Evolutionary conservation across 2,888 invertebrate species (phyloP), one percentile per base, ranked within the genome.

Genomic region (Meiosimyza platycephala): DNA sequence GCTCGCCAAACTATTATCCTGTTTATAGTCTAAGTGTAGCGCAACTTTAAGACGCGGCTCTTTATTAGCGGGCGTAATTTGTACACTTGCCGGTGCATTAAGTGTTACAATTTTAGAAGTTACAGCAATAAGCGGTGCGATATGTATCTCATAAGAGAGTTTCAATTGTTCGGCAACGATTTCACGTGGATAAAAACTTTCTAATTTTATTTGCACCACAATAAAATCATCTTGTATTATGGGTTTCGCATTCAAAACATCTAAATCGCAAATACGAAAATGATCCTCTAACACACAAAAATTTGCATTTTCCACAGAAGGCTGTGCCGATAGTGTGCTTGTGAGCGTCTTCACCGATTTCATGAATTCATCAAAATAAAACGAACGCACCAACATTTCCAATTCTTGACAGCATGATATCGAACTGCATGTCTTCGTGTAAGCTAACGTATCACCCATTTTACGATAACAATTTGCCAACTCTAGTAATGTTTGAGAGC

Each of bases 341-440:
- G 78, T 83, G 0, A 87, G 73, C 0, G 78, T 76, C 81, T 90
- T 90, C 73, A 92, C 89, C 3, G 91, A 90, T 70, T 91, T 93
- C 79, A 92, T 89, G 91, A 96, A 94, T 83, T 96, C 94, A 80
- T 95, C 93, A 84, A 93, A 95, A 85, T 95, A 95, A 76, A 92
- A 91, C 79, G 92, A 91, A 82, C 94, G 90, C 80, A 92, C 91
- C 76, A 94, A 90, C 73, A 92, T 91, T 82, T 94, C 93, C 77
- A 96, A 88, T 83, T 93, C 92, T 13, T 90, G 88, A 65, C 94
- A 93, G 77, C 95, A 92, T 7, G 95, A 92, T 76, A 96, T 93
- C 71, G 93, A 92, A 64, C 94, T 92, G 85, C 95, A 94, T 72
- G 93, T 91, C 87, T 93, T 93, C 68, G 92, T 91, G 82, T 93